Conservation (phyloP, 2,888 invertebrate genomes). For the Lasioglossum malachurum region DNA sequence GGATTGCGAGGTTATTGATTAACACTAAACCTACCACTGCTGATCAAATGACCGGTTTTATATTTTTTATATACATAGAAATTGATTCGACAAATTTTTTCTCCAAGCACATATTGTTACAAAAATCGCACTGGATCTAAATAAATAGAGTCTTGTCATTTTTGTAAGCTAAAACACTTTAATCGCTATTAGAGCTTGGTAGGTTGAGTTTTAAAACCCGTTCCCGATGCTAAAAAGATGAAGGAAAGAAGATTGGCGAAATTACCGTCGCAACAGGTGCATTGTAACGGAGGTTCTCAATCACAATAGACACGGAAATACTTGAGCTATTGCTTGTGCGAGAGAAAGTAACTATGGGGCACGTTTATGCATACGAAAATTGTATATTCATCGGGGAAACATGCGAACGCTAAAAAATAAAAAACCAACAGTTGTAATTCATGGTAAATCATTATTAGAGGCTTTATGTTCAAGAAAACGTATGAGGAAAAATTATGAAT, state of each 20-base stretch:
- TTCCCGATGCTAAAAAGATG: neutral
- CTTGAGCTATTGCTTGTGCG: neutral
- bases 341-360: slow-evolving; percentile 21
- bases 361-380: neutral
- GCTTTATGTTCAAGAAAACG: neutral
- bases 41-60: too few species aligned
- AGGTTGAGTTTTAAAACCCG: neutral
- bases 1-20: neutral
- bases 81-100: too few species aligned
- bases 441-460: too few species aligned
- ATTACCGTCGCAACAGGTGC: slow-evolving; percentile 26
- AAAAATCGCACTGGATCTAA: too few species aligned
- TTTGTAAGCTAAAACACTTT: too few species aligned
- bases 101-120: too few species aligned
- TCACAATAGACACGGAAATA: slow-evolving; percentile 16
- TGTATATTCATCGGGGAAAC: neutral
- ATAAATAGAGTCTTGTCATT: too few species aligned
- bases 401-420: neutral
- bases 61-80: too few species aligned
- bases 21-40: too few species aligned
- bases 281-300: neutral
- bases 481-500: neutral
- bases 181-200: too few species aligned
- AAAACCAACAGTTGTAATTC: neutral
- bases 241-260: neutral